Evolutionary conservation across 2,797 vertebrate genomes (phyloP).

Genomic region (Rhodeus uyekii): DNA sequence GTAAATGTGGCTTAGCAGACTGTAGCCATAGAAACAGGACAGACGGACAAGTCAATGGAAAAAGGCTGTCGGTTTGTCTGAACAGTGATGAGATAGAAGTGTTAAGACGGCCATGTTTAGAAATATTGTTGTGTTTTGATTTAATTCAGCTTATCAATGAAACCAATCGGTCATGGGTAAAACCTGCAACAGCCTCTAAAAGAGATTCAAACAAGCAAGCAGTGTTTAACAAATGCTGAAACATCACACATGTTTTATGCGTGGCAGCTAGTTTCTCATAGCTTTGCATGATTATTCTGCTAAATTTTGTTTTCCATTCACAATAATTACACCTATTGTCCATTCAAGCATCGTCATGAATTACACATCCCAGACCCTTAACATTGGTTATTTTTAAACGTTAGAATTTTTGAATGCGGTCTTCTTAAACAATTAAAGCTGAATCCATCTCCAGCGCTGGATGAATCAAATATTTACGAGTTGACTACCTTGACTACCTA

Average conservation of each 20-base stretch:
- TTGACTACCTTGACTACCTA: constrained; percentile 51
- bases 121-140: no score
- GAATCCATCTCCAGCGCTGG: constrained; percentile 52
- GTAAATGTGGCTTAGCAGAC: background rate
- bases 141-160: no score
- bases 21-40: background rate
- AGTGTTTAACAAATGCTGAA: no score
- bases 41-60: no score
- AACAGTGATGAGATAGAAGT: no score
- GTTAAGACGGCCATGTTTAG: no score
- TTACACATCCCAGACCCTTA: constrained; percentile 12
- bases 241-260: background rate
- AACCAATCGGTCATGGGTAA: no score
- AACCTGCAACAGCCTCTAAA: no score
- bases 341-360: constrained; percentile 9
- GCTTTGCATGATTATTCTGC: background rate
- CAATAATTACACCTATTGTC: constrained; percentile 28
- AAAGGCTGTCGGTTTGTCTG: no score
- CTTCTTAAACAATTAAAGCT: constrained; percentile 57
- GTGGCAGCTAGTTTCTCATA: background rate
- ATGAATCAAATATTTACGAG: constrained; percentile 60
- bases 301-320: constrained; percentile 24
- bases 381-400: constrained; percentile 43
- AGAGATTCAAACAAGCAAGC: no score
- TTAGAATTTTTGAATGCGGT: constrained; percentile 15